Base-by-base conservation (phyloP, 2,888 invertebrate species). In the Polyommatus iphigenia region DNA sequence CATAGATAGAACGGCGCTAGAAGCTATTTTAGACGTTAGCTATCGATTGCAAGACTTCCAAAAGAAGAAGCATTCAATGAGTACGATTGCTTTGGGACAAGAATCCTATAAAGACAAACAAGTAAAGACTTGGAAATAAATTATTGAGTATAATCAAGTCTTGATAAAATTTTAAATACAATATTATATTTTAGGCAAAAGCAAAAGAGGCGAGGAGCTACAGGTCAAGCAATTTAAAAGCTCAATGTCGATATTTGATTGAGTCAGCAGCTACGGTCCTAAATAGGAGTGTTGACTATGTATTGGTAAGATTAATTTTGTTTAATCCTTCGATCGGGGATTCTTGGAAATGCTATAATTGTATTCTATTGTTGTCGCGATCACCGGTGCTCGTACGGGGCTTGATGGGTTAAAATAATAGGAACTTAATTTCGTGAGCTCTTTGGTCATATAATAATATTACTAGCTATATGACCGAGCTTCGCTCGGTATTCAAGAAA, bases 161-260 rank as follows among this genome's bases (percentile, higher is more conserved):
- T 20, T 10, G 24, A 73, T 5, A 32, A 7, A 36, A 59, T 18
- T 78, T 59, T n/a, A n/a, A 73, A 54, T 15, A 78, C 10, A 18
- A 41, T 18, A 10, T 59, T 78, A 18, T 54, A 76, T 91, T 90
- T 78, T 88, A 96, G 96, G 91, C 91, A 32, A 95, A 94, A 88
- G 96, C 95, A 76, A 96, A 95, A 88, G 96, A 96, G 84, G 90
- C 90, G 59, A 94, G 97, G 78, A 91, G 81, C 85, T 89, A 83
- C 83, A 96, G 85, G 89, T 90, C 86, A 84, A 95, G 85, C 85
- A 90, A 77, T 72, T 79, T 94, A 80, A 92, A 90, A 85, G 88
- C 89, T 46, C 91, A 91, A 80, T 96, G 97, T 85, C 94, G 96
- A 80, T 96, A 96, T 87, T 89, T 97, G 1, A 88, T 97, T 80